Conservation (phyloP, 2,888 invertebrate genomes). For the Palloptera scutellata region DNA sequence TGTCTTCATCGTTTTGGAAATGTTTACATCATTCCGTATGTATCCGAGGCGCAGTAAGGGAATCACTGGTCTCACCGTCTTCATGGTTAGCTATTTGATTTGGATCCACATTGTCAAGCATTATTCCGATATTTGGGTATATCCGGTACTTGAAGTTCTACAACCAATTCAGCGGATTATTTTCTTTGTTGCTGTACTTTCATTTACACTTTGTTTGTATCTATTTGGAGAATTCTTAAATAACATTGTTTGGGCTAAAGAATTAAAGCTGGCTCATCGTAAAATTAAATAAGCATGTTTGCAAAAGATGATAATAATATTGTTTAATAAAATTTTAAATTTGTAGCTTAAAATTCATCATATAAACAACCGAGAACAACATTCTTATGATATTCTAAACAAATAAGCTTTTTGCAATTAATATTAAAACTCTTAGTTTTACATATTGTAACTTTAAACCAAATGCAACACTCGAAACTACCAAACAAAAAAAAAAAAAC, state of each 20-base stretch:
- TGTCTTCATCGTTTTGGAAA: conserved; percentile 79
- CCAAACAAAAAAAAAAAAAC: not conserved
- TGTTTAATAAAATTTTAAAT: no score
- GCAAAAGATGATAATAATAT: conserved; percentile 4
- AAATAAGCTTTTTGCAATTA: conserved; percentile 25
- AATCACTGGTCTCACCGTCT: conserved; percentile 69
- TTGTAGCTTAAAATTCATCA: no score
- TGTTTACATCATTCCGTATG: conserved; percentile 76
- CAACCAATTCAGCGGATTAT: conserved; percentile 75
- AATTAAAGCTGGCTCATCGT: conserved; percentile 65
- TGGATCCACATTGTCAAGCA: conserved; percentile 84
- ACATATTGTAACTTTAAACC: conserved; percentile 10
- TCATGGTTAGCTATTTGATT: conserved; percentile 76
- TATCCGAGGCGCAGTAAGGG: conserved; percentile 78
- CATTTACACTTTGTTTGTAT: conserved; percentile 72
- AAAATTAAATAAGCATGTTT: conserved; percentile 55
- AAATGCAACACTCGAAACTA: conserved; percentile 3
- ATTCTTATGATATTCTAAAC: conserved; percentile 44
- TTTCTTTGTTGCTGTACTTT: conserved; percentile 75
- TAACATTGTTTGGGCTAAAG: conserved; percentile 76
- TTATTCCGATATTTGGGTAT: conserved; percentile 86
- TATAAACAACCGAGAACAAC: conserved; percentile 1
- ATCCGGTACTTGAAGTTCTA: conserved; percentile 85
- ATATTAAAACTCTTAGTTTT: conserved; percentile 6
- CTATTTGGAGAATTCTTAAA: conserved; percentile 78